phyloP scores from a whole-genome alignment of 2,888 invertebrate genomes.

The Lydus trimaculatus region DNA sequence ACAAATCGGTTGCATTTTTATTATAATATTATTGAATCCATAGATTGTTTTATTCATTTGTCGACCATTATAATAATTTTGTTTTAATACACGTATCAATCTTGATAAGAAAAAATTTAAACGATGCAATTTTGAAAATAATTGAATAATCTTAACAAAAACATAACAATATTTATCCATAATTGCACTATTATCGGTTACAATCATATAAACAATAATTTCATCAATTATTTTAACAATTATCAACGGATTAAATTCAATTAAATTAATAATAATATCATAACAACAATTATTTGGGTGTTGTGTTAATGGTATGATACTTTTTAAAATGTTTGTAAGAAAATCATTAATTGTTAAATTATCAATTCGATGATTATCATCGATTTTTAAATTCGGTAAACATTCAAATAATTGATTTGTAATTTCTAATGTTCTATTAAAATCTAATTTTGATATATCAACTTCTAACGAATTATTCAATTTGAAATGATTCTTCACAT shows the following conservation, averaged over 20 bases:
- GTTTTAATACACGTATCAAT: slow-evolving; percentile 48
- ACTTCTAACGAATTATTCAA: slow-evolving; percentile 33
- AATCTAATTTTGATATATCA: slow-evolving; percentile 16
- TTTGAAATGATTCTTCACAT: slow-evolving; percentile 40
- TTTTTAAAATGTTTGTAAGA: slow-evolving; percentile 45
- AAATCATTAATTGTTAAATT: slow-evolving; percentile 46
- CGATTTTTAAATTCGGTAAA: slow-evolving; percentile 36
- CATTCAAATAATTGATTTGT: slow-evolving; percentile 41
- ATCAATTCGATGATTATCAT: slow-evolving; percentile 41
- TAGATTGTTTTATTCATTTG: slow-evolving; percentile 28
- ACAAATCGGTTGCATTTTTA: slow-evolving; percentile 19
- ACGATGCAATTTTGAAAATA: slow-evolving; percentile 54
- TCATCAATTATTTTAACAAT: slow-evolving; percentile 48
- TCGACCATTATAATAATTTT: slow-evolving; percentile 29
- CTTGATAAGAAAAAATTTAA: slow-evolving; percentile 54
- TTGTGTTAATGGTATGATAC: slow-evolving; percentile 41
- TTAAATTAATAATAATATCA: slow-evolving; percentile 47
- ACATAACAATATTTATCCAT: slow-evolving; percentile 45
- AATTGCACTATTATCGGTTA: slow-evolving; percentile 38
- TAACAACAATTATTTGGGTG: slow-evolving; percentile 42
- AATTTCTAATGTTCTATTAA: slow-evolving; percentile 43
- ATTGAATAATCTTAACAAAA: slow-evolving; percentile 49
- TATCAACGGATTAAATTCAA: slow-evolving; percentile 53
- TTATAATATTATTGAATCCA: slow-evolving; percentile 35
- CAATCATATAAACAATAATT: slow-evolving; percentile 48